Conservation (phyloP, 2,113 vertebrate genomes). For the Carassius carassius region DNA sequence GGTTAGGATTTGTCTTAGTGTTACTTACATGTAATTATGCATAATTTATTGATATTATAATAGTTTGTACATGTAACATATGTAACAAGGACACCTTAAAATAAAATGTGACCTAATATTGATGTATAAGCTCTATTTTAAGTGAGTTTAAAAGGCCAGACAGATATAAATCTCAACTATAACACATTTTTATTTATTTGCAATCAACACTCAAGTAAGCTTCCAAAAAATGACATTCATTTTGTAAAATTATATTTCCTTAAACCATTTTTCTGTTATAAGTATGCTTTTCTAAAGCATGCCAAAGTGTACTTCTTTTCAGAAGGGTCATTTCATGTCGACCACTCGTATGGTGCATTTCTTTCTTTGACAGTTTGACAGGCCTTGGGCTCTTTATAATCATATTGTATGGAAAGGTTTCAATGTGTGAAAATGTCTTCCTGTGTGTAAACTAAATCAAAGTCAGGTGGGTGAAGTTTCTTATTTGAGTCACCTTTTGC, state of each 20-base stretch:
- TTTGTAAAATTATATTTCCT: background rate
- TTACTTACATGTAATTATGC: too few species aligned
- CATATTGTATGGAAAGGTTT: background rate
- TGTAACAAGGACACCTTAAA: too few species aligned
- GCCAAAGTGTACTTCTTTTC: background rate
- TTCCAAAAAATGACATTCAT: background rate
- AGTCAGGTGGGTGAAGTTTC: background rate
- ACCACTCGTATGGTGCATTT: background rate
- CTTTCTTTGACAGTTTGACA: background rate
- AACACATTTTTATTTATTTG: background rate
- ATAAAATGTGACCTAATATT: too few species aligned
- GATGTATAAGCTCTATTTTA: too few species aligned
- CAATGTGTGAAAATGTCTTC: background rate
- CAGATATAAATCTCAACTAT: too few species aligned
- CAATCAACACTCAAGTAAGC: too few species aligned
- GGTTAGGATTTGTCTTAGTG: too few species aligned
- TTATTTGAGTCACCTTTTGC: background rate
- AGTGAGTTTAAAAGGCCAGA: too few species aligned
- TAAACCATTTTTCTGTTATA: background rate
- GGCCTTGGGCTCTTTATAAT: background rate
- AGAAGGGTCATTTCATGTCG: background rate
- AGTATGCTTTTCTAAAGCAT: background rate
- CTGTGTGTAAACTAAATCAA: background rate
- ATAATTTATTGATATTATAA: too few species aligned
- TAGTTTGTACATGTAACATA: too few species aligned